A percentile compares a stretch with the other conserved stretches of the same genome.
These are phyloP conservation scores for Micromys minutus DNA, from an alignment of 2,113 vertebrate species.

Conservation along the genomic window DNA sequence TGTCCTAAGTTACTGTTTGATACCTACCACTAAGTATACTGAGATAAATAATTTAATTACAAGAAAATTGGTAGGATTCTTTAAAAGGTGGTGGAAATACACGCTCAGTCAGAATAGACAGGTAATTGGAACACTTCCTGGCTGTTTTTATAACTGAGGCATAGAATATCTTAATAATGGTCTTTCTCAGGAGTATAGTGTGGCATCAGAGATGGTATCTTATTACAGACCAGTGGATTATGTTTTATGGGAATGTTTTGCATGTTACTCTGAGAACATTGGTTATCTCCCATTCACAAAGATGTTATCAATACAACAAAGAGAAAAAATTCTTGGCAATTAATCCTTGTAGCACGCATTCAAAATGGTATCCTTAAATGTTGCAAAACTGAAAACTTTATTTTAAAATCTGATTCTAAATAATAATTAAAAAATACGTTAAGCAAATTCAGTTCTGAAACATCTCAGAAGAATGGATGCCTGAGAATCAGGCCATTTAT, in stretches of 20 bases:
- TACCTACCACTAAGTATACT: neutral
- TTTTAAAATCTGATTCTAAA: neutral
- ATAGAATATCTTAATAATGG: neutral
- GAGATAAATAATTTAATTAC: conserved; percentile 30
- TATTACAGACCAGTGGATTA: neutral
- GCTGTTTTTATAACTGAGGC: neutral
- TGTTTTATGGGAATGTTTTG: neutral
- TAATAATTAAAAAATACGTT: neutral
- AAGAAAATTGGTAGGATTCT: neutral
- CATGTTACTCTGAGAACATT: neutral
- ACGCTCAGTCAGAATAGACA: neutral
- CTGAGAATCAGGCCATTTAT: neutral
- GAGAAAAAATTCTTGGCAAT: neutral
- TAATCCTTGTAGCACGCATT: neutral
- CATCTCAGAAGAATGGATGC: neutral
- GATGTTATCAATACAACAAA: neutral
- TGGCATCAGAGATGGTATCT: neutral
- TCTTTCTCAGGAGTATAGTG: neutral
- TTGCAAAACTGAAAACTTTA: neutral
- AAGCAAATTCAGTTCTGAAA: neutral
- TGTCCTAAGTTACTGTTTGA: neutral
- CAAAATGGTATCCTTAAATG: neutral
- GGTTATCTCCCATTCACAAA: neutral
- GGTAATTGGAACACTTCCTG: neutral
- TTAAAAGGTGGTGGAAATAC: neutral